Evolutionary conservation across 2,113 vertebrate species (phyloP).

Genomic region (Centropristis striata): DNA sequence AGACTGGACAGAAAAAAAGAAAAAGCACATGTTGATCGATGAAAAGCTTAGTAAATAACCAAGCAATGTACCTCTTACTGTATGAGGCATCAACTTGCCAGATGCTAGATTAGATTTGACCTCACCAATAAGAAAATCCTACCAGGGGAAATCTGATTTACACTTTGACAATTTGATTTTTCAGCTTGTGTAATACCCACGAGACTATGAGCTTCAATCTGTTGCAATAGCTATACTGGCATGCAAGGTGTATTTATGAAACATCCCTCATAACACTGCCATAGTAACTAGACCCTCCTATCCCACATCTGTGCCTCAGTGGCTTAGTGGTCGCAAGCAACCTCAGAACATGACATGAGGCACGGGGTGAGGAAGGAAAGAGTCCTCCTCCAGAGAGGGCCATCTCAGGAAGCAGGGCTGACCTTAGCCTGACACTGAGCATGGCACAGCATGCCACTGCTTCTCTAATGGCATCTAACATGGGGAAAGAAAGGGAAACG

Average conservation of each 20-base stretch:
- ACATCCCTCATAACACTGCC: constrained; percentile 30
- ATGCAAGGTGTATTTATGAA: constrained; percentile 26
- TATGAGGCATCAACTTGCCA: not conserved
- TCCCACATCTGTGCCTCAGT: constrained; percentile 20
- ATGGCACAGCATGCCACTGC: constrained; percentile 44
- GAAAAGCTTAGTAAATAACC: constrained; percentile 31
- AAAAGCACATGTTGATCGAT: constrained; percentile 37
- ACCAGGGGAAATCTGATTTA: constrained; percentile 29
- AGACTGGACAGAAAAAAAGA: constrained; percentile 83
- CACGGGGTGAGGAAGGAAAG: constrained; percentile 72
- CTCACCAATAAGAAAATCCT: constrained; percentile 30
- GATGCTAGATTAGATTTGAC: constrained; percentile 42
- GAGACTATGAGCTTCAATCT: constrained; percentile 11
- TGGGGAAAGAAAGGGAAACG: constrained; percentile 43
- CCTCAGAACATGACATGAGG: constrained; percentile 58
- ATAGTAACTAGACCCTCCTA: constrained; percentile 35
- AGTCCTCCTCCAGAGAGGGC: constrained; percentile 46
- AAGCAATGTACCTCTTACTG: not conserved
- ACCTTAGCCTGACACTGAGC: constrained; percentile 59
- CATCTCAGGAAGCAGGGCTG: constrained; percentile 62
- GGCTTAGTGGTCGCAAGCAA: constrained; percentile 40
- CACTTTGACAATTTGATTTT: constrained; percentile 41
- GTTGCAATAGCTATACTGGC: constrained; percentile 8
- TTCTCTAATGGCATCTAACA: constrained; percentile 52
- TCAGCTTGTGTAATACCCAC: constrained; percentile 19